A percentile compares a stretch with the other conserved stretches of the same genome.
Conservation (phyloP, 2,797 vertebrate species). For the Spatula versicolor region DNA sequence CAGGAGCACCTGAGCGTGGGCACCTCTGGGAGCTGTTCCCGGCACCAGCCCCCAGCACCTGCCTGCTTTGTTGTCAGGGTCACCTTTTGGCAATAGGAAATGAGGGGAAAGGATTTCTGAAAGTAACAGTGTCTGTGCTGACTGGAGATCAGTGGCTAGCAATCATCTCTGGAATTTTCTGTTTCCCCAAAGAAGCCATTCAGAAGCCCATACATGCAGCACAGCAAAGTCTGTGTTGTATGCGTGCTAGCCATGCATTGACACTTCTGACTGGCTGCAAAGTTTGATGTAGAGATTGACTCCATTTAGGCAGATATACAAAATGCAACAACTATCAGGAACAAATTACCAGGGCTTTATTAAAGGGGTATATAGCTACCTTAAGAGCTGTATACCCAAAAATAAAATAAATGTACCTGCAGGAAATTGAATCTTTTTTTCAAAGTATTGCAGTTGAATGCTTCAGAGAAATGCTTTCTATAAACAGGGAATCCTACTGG, state of each 20-base stretch:
- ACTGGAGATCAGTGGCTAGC: background rate
- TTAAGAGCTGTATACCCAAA: background rate
- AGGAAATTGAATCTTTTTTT: background rate
- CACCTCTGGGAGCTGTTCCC: background rate
- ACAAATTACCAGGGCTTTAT: background rate
- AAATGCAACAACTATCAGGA: background rate
- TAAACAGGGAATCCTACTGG: constrained; percentile 32
- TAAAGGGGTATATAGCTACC: background rate
- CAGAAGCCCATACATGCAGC: background rate
- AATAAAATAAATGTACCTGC: background rate
- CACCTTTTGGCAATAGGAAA: background rate
- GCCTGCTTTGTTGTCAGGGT: background rate
- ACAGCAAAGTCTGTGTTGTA: background rate
- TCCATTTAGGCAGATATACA: rapidly evolving
- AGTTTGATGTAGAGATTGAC: background rate
- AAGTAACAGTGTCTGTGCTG: background rate
- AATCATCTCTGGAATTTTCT: background rate
- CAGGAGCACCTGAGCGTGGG: constrained; percentile 6
- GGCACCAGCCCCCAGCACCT: background rate
- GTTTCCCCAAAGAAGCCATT: background rate
- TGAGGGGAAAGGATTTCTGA: background rate
- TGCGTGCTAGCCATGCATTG: background rate
- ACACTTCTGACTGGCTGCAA: background rate
- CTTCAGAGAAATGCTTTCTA: constrained; percentile 8
- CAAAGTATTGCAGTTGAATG: background rate